Evolutionary conservation across 2,888 invertebrate species (phyloP).

Genomic region (Phengaris alcon): DNA sequence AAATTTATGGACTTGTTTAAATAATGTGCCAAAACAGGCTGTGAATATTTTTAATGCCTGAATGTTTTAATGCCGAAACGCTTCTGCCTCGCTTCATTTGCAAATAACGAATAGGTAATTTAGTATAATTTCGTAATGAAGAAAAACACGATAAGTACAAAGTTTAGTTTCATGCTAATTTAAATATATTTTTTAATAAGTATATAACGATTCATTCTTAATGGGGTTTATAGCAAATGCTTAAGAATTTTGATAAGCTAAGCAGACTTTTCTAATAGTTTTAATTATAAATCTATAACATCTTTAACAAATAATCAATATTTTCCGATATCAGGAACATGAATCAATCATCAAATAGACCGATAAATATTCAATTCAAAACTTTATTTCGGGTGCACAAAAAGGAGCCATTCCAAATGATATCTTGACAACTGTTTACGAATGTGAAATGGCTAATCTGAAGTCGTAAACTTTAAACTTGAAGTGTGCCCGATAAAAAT

Average conservation of each 20-base stretch:
- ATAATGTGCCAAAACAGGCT: conserved; percentile 28
- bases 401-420: too few relatives aligned
- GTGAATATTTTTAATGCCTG: conserved; percentile 20
- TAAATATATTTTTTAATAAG: not conserved
- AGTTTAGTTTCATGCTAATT: not conserved
- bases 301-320: too few relatives aligned
- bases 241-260: too few relatives aligned
- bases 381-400: too few relatives aligned
- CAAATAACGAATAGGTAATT: conserved; percentile 10
- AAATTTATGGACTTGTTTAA: conserved; percentile 30
- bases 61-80: conserved; percentile 16
- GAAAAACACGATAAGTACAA: not conserved
- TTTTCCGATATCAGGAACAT: too few relatives aligned
- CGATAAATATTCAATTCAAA: too few relatives aligned
- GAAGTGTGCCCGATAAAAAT: conserved; percentile 12
- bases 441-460: not conserved
- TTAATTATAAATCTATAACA: too few relatives aligned
- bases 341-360: too few relatives aligned
- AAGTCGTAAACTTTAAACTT: conserved; percentile 24
- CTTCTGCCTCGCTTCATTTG: conserved; percentile 11
- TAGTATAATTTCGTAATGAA: conserved; percentile 13
- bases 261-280: too few relatives aligned
- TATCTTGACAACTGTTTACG: too few relatives aligned
- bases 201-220: not conserved
- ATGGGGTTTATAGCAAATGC: too few relatives aligned